Evolutionary conservation across 2,888 invertebrate genomes (phyloP).

Genomic region (Bedellia somnulentella): DNA sequence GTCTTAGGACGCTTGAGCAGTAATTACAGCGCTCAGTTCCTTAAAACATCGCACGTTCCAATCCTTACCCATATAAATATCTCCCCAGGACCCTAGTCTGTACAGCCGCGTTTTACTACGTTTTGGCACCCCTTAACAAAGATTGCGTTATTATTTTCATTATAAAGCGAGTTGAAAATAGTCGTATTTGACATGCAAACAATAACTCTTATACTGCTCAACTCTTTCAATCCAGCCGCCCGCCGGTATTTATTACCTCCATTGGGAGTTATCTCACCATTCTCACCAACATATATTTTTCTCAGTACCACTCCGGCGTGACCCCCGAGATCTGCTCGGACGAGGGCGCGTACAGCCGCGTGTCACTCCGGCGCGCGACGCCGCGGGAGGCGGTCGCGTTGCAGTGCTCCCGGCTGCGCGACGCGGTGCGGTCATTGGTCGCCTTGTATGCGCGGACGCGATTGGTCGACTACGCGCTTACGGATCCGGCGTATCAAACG

Average conservation of each 20-base stretch:
- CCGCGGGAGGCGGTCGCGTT: slow-evolving; percentile 64
- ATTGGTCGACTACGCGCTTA: slow-evolving; percentile 78
- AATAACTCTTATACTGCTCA: background rate
- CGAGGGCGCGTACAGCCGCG: slow-evolving; percentile 70
- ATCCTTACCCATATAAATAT: too few species aligned
- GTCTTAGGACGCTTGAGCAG: too few species aligned
- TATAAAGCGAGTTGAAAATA: background rate
- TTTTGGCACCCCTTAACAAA: too few species aligned
- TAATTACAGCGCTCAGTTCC: too few species aligned
- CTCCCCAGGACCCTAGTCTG: too few species aligned
- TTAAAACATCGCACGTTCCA: too few species aligned
- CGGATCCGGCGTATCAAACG: slow-evolving; percentile 58
- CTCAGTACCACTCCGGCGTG: slow-evolving; percentile 22
- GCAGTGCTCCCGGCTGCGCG: slow-evolving; percentile 73
- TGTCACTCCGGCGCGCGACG: slow-evolving; percentile 61
- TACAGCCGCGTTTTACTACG: too few species aligned
- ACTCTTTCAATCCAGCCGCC: too few species aligned
- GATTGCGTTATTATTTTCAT: too few species aligned
- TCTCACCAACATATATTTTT: too few species aligned
- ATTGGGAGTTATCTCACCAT: too few species aligned
- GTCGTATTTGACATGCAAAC: background rate
- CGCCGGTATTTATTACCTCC: too few species aligned
- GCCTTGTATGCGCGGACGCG: slow-evolving; percentile 85
- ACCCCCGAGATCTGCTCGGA: slow-evolving; percentile 69
- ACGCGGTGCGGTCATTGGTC: slow-evolving; percentile 79